These are phyloP conservation scores for Sebastes trivittatus DNA, from an alignment of 2,797 vertebrate genomes.

Conservation along the genomic window DNA sequence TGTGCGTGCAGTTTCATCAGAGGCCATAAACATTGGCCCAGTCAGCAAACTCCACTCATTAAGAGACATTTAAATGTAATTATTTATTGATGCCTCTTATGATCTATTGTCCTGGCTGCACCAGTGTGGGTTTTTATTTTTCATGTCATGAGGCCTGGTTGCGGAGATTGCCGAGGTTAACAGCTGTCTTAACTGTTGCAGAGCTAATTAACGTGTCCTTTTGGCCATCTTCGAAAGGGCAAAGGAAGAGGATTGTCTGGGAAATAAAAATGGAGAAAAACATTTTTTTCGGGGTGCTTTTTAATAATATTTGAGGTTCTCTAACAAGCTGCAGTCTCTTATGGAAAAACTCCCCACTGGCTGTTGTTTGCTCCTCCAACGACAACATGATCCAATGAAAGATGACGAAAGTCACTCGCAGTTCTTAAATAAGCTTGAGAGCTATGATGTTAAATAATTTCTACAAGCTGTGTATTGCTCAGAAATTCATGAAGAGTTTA, in stretches of 20 bases:
- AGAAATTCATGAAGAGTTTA: slow-evolving; percentile 47
- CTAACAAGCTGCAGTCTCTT: neutral
- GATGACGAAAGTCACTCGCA: neutral
- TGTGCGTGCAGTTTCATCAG: slow-evolving; percentile 78
- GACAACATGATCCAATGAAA: neutral
- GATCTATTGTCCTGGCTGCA: slow-evolving; percentile 79
- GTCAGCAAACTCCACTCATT: slow-evolving; percentile 86
- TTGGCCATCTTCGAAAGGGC: slow-evolving; percentile 16
- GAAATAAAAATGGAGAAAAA: slow-evolving; percentile 7
- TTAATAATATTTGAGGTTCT: neutral
- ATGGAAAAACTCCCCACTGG: neutral
- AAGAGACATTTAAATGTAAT: slow-evolving; percentile 85
- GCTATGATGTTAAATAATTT: neutral
- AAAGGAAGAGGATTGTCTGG: neutral
- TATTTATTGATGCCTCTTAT: slow-evolving; percentile 87
- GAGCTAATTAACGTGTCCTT: slow-evolving; percentile 59
- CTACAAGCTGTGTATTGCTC: slow-evolving; percentile 3
- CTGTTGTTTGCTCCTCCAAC: neutral
- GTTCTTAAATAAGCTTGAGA: neutral
- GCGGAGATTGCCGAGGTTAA: slow-evolving; percentile 71
- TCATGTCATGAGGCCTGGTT: slow-evolving; percentile 51
- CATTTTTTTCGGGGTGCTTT: neutral
- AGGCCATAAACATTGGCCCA: slow-evolving; percentile 75
- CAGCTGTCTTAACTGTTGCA: slow-evolving; percentile 69
- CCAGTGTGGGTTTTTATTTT: slow-evolving; percentile 72